These are phyloP conservation scores for Botia almorhae DNA, from an alignment of 2,797 vertebrate genomes.

Conservation along the genomic window DNA sequence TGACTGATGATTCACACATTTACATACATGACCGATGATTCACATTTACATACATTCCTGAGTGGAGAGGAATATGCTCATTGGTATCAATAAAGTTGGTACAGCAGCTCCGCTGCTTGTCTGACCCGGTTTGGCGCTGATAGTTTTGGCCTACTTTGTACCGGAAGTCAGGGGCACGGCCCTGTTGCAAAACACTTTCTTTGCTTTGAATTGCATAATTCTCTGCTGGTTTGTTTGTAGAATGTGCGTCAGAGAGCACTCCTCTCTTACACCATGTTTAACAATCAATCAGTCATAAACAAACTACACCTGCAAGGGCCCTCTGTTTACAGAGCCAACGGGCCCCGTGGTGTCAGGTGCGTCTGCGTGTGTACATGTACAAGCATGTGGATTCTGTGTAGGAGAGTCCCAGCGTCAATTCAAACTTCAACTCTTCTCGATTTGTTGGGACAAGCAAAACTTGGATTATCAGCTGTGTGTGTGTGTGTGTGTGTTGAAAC, in stretches of 20 bases:
- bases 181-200: conserved; percentile 62
- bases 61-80: background rate
- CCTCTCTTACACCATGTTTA: conserved; percentile 59
- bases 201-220: conserved; percentile 68
- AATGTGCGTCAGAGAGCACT: conserved; percentile 73
- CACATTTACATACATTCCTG: conserved; percentile 27
- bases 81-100: background rate
- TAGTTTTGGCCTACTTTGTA: conserved; percentile 52
- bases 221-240: conserved; percentile 30
- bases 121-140: conserved; percentile 53
- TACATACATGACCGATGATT: background rate
- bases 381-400: conserved; percentile 15
- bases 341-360: conserved; percentile 5
- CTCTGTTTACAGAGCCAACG: conserved; percentile 33
- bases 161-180: conserved; percentile 65
- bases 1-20: background rate
- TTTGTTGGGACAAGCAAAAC: conserved; percentile 36
- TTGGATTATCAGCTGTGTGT: conserved; percentile 24
- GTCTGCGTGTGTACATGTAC: conserved; percentile 11
- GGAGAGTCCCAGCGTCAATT: background rate
- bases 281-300: conserved; percentile 48
- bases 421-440: background rate
- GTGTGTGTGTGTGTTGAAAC: conserved; percentile 37
- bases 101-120: conserved; percentile 41
- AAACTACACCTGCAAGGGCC: conserved; percentile 26